Evolutionary conservation across 2,113 vertebrate species (phyloP), one percentile per base, ranked within the genome.

Genomic region (Ramphastos sulfuratus): DNA sequence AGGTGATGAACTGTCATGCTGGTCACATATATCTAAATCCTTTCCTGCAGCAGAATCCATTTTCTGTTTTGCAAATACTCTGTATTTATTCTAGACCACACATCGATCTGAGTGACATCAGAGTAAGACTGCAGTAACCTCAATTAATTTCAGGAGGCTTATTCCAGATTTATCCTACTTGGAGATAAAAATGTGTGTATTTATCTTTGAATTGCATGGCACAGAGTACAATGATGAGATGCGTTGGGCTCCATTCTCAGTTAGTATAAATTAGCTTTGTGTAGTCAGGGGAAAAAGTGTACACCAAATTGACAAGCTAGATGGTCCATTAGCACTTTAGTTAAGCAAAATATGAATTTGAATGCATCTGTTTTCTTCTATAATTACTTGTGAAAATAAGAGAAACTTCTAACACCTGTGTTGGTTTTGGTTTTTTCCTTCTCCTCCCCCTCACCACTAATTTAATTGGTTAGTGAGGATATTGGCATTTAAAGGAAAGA

Each of bases 131-230:
- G 71, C 74, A 87, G 35, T 81, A 89, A 92, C 77, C 66, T 30
- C 54, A 89, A 79, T 95, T 96, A 94, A 89, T 90, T 96, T 94
- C 65, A 63, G 70, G 59, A 75, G 76, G 80, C 44, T 86, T 92
- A 82, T 83, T 89, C 50, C 66, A 64, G 42, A 46, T 83, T 90
- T 90, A 92, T 70, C 65, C 80, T 61, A 60, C 54, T 88, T 10
- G 5, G 88, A 93, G 58, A 79, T 82, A 84, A 92, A 90, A 91
- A 65, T 35, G 27, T 31, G 66, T 33, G 31, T 85, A 69, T 86
- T 91, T 95, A 67, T 79, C 73, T 84, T 75, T 46, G 80, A 82
- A 72, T 92, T 90, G 58, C 37, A 60, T 65, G 37, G 37, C 65
- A 77, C 23, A 25, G 83, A 7, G 30, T 75, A 27, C 72, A 82